Evolutionary conservation across 2,113 vertebrate species (phyloP).

Genomic region (Perca flavescens): DNA sequence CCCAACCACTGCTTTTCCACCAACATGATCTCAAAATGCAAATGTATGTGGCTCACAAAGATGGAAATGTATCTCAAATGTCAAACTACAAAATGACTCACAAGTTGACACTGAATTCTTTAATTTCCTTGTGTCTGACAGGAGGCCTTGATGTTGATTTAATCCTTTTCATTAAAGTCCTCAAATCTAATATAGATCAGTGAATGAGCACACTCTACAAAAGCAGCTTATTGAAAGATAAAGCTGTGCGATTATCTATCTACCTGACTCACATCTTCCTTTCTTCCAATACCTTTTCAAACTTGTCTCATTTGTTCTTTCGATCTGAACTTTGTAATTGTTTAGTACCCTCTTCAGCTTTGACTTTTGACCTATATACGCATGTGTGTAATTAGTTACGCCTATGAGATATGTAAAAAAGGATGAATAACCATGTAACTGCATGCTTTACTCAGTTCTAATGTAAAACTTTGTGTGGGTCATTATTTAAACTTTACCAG

Average conservation of each 20-base stretch:
- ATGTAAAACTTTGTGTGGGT: not conserved
- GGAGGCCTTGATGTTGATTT: conserved; percentile 32
- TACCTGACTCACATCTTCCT: conserved; percentile 39
- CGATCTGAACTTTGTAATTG: conserved; percentile 13
- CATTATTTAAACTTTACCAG: not conserved
- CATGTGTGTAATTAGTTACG: not conserved
- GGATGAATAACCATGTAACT: not conserved
- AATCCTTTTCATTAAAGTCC: conserved; percentile 54
- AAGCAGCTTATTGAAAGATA: conserved; percentile 55
- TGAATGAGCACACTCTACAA: conserved; percentile 43
- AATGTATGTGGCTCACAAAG: not conserved
- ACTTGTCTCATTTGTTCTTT: conserved; percentile 24
- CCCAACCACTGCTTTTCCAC: not conserved
- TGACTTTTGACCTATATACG: not conserved
- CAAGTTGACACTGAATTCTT: conserved; percentile 10
- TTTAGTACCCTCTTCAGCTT: not conserved
- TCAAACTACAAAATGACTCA: not conserved
- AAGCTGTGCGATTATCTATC: conserved; percentile 48
- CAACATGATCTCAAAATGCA: too few relatives aligned
- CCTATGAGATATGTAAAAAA: not conserved
- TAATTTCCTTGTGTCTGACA: conserved; percentile 11
- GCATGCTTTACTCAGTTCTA: not conserved
- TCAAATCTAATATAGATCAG: conserved; percentile 37
- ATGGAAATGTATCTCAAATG: not conserved
- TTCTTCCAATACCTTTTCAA: conserved; percentile 31